Evolutionary conservation across 2,888 invertebrate species (phyloP).

Genomic region (Zaprionus bogoriensis): DNA sequence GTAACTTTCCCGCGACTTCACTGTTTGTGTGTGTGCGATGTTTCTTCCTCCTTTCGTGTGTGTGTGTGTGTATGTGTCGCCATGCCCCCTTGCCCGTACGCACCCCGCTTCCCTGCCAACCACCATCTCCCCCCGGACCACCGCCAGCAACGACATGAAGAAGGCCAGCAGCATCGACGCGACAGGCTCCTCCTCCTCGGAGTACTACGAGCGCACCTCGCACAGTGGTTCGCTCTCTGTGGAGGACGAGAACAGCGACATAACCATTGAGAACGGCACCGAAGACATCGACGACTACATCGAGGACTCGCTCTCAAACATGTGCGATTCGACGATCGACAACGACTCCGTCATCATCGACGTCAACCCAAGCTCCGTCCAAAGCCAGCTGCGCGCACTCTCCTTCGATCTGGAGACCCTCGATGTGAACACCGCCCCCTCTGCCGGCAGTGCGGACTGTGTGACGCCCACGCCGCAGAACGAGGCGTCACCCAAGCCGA

Average conservation of each 20-base stretch:
- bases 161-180: slow-evolving; percentile 74
- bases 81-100: slow-evolving; percentile 1
- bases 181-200: slow-evolving; percentile 65
- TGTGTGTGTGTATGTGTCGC: slow-evolving; percentile 15
- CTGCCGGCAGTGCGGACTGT: slow-evolving; percentile 19
- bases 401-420: slow-evolving; percentile 58
- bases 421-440: slow-evolving; percentile 24
- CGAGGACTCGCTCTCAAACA: slow-evolving; percentile 79
- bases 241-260: slow-evolving; percentile 82
- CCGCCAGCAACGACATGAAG: slow-evolving; percentile 61
- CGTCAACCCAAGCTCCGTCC: slow-evolving; percentile 39
- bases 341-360: slow-evolving; percentile 49
- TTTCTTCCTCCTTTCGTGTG: not conserved
- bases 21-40: slow-evolving; percentile 5
- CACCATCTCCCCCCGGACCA: not conserved
- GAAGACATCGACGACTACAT: slow-evolving; percentile 80
- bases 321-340: slow-evolving; percentile 77
- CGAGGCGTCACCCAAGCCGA: slow-evolving; percentile 37
- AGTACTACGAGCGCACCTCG: slow-evolving; percentile 71
- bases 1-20: slow-evolving; percentile 10
- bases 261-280: slow-evolving; percentile 80
- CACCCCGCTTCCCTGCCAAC: not conserved
- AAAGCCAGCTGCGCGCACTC: slow-evolving; percentile 37
- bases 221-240: slow-evolving; percentile 81
- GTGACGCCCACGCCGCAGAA: slow-evolving; percentile 51